Evolutionary conservation across 2,113 vertebrate genomes (phyloP).

Genomic region (Anhinga anhinga): DNA sequence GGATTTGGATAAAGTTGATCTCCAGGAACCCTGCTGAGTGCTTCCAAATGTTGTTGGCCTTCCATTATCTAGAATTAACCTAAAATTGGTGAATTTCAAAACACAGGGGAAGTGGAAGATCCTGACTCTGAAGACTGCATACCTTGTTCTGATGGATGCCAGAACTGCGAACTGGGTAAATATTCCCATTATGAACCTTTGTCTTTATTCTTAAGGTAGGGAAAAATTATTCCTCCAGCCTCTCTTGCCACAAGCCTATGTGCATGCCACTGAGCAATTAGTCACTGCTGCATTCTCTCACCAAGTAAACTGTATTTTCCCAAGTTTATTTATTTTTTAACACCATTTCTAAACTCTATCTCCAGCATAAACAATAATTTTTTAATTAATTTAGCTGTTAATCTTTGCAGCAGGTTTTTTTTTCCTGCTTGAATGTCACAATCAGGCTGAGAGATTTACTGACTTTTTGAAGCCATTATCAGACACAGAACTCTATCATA

Average conservation of each 20-base stretch:
- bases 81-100: not conserved
- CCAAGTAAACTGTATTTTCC: not conserved
- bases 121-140: slow-evolving; percentile 76
- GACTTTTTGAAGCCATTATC: not conserved
- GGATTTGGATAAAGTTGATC: not conserved
- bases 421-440: not conserved
- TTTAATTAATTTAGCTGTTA: not conserved
- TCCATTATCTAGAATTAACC: not conserved
- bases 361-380: not conserved
- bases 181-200: not conserved
- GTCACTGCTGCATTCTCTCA: not conserved
- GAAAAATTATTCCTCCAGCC: not conserved
- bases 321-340: not conserved
- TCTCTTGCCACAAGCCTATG: not conserved
- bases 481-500: not conserved
- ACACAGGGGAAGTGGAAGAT: slow-evolving; percentile 78
- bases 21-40: not conserved
- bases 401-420: not conserved
- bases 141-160: slow-evolving; percentile 86
- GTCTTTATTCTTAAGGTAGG: not conserved
- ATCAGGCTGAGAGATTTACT: not conserved
- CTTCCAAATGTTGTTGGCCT: not conserved
- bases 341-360: not conserved
- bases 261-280: not conserved
- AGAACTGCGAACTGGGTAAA: slow-evolving; percentile 81